Base-by-base conservation (phyloP, 2,888 invertebrate species). In the Branchinecta sandiegonensis region DNA sequence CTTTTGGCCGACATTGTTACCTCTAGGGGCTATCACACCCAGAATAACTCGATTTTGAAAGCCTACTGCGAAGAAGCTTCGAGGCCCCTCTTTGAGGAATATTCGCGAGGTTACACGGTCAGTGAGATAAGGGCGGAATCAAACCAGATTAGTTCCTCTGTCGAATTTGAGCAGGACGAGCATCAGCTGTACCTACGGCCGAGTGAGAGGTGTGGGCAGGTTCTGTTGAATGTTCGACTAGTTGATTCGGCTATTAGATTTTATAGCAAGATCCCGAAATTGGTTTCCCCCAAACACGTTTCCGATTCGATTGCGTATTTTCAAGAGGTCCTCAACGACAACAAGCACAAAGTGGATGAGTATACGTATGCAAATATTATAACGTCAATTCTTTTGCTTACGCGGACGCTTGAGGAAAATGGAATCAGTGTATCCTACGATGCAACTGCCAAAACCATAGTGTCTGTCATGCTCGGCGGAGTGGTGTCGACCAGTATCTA, bases 171-270 rank as follows among this genome's bases (percentile, higher is more conserved):
- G n/a, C 23, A 17, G 9, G 63, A 56, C 63, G 63, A 56, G 23
- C 63, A 56, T 9, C 63, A 56, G 23, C 63, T 56, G 23, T 56
- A 56, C 63, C 23, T 56, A 23, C 8, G 23, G n/a, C 8, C 23
- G 2, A 17, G 14, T 17, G 63, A 56, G 23, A 37, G 37, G 37
- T 37, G 37, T 37, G 37, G 37, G 37, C 37, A 37, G 37, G 63
- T 56, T 17, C 8, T 17, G n/a, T 23, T 17, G 23, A 10, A 9
- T n/a, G 63, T 23, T 56, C n/a, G 63, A 56, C 63, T 56, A 8
- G 63, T 56, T 56, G 63, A 56, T 23, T 56, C 63, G 8, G 63
- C 63, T 56, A 17, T 56, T n/a, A 56, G 23, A 56, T 56, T 56
- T n/a, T 56, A 56, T 56, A 23, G 63, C 14, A 56, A 56, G 23